phyloP scores from a whole-genome alignment of 2,888 invertebrate species.

The Gastrophysa polygoni region DNA sequence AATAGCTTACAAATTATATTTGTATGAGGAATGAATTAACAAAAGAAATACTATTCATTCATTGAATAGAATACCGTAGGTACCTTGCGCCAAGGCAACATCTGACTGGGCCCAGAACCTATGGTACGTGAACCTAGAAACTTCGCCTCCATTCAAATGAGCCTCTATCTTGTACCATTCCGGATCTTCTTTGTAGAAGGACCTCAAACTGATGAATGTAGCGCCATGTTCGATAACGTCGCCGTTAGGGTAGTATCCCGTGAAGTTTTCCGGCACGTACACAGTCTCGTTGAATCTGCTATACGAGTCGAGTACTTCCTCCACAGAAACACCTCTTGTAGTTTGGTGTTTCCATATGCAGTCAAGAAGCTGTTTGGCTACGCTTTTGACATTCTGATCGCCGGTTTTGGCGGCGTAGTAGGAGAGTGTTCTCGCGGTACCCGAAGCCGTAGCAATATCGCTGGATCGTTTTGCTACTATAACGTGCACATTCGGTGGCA shows the following conservation, averaged over 20 bases:
- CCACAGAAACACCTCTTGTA: constrained; percentile 35
- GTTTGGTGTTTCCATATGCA: constrained; percentile 35
- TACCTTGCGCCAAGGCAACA: constrained; percentile 37
- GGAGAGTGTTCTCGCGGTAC: constrained; percentile 38
- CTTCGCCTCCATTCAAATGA: constrained; percentile 37
- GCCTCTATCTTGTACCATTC: constrained; percentile 36
- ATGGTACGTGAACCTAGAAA: constrained; percentile 38
- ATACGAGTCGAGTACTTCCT: constrained; percentile 39
- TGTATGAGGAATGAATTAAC: not conserved
- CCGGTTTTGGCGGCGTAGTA: constrained; percentile 42
- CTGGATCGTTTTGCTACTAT: constrained; percentile 28
- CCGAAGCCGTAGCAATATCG: constrained; percentile 40
- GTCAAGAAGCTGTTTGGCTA: constrained; percentile 39
- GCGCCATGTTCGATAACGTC: constrained; percentile 36
- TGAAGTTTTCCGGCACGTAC: constrained; percentile 41
- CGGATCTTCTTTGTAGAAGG: constrained; percentile 38
- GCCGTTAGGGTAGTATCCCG: constrained; percentile 39
- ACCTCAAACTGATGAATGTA: constrained; percentile 38
- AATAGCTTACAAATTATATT: not conserved
- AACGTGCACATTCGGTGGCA: constrained; percentile 39
- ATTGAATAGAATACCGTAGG: constrained; percentile 40
- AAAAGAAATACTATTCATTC: constrained; percentile 26
- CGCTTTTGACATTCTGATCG: constrained; percentile 31
- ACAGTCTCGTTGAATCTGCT: constrained; percentile 37
- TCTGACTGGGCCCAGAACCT: constrained; percentile 43